Evolutionary conservation across 2,797 vertebrate genomes (phyloP).

Genomic region (Peromyscus eremicus): DNA sequence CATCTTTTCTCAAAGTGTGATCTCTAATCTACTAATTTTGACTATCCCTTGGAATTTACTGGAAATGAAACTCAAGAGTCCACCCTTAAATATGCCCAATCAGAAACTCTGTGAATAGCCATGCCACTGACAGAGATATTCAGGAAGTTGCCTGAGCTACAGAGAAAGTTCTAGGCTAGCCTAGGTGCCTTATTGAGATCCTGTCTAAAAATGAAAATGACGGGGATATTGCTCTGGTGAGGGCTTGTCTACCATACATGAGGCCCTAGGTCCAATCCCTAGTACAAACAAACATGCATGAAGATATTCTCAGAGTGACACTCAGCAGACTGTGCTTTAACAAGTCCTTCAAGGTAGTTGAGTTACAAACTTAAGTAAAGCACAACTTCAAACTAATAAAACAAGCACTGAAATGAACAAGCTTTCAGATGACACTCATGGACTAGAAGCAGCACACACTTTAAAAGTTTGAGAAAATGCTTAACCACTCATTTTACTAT

Average conservation of each 20-base stretch:
- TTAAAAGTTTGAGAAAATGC: neutral
- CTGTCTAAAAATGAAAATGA: neutral
- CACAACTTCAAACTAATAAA: slow-evolving; percentile 39
- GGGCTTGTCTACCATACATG: neutral
- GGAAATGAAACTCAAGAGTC: neutral
- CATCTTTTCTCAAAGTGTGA: neutral
- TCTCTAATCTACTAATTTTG: neutral
- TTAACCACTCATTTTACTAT: neutral
- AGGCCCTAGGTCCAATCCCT: neutral
- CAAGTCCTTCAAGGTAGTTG: neutral
- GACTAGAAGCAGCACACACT: neutral
- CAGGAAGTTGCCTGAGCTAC: neutral
- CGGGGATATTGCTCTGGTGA: neutral
- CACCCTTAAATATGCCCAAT: neutral
- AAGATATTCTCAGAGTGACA: neutral
- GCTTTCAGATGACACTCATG: neutral
- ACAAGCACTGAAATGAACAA: neutral
- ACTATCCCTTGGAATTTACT: neutral
- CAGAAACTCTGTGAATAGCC: neutral
- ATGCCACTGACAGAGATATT: neutral
- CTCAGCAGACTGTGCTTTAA: neutral
- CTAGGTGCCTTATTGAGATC: neutral
- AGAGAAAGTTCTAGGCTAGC: neutral
- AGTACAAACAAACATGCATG: neutral
- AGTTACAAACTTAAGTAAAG: slow-evolving; percentile 27